Evolutionary conservation across 2,888 invertebrate species (phyloP).

Genomic region (Aporophyla nigra): DNA sequence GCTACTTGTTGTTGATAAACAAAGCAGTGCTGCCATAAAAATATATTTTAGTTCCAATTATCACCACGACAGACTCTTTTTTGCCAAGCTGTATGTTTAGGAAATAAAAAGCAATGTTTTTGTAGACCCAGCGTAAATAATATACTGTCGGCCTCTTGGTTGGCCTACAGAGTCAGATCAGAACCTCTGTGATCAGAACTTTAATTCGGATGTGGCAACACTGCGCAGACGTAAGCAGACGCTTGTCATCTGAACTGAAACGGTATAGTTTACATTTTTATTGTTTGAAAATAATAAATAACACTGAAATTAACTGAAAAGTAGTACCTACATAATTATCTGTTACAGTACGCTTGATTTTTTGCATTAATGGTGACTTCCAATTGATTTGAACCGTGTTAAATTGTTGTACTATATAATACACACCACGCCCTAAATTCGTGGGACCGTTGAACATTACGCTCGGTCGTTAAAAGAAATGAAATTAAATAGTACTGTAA

Average conservation of each 20-base stretch:
- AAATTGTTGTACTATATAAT: background rate
- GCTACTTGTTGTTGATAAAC: too few relatives aligned
- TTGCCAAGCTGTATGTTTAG: too few relatives aligned
- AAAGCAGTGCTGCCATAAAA: too few relatives aligned
- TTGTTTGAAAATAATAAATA: slow-evolving; percentile 3
- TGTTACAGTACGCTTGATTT: background rate
- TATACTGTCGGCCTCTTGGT: too few relatives aligned
- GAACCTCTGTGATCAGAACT: too few relatives aligned
- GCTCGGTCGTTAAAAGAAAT: slow-evolving; percentile 34
- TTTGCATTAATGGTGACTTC: background rate
- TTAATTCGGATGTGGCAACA: background rate
- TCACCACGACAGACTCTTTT: too few relatives aligned
- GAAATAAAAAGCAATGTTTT: background rate
- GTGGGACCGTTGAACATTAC: slow-evolving; percentile 32
- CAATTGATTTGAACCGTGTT: background rate
- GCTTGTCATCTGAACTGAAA: slow-evolving; percentile 34
- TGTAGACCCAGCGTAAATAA: too few relatives aligned
- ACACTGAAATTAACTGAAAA: slow-evolving; percentile 15
- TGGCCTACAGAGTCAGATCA: too few relatives aligned
- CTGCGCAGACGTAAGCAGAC: slow-evolving; percentile 1
- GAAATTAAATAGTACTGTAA: slow-evolving; percentile 9
- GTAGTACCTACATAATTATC: background rate
- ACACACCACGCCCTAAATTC: slow-evolving; percentile 57
- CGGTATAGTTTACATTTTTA: slow-evolving; percentile 19
- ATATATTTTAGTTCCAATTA: too few relatives aligned